phyloP scores from a whole-genome alignment of 2,113 vertebrate genomes.

The Xyrauchen texanus region DNA sequence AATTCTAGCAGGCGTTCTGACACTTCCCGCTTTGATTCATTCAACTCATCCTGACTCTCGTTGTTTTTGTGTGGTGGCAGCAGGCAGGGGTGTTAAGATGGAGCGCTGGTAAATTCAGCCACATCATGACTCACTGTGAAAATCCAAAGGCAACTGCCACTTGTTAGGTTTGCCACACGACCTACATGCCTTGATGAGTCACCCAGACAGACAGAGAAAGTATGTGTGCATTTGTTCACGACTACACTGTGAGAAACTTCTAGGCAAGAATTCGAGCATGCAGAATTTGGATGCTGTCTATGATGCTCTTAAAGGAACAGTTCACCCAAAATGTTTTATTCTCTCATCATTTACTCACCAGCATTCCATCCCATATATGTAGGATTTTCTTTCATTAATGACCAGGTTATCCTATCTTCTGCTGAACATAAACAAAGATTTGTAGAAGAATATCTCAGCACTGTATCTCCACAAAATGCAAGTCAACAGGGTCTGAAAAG shows the following conservation, averaged over 20 bases:
- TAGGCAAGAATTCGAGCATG: background rate
- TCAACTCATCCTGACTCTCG: conserved; percentile 43
- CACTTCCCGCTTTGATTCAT: conserved; percentile 44
- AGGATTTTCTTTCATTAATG: too few relatives aligned
- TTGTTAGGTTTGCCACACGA: conserved; percentile 29
- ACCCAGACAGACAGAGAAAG: background rate
- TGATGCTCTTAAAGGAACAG: background rate
- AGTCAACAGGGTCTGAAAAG: too few relatives aligned
- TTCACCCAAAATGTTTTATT: too few relatives aligned
- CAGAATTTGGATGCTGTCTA: background rate
- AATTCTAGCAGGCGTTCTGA: conserved; percentile 48
- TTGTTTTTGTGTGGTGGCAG: background rate
- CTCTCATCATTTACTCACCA: too few relatives aligned
- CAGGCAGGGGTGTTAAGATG: conserved; percentile 8
- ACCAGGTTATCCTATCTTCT: too few relatives aligned
- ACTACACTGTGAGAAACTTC: conserved; percentile 6
- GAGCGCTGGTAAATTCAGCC: conserved; percentile 46
- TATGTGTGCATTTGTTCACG: background rate
- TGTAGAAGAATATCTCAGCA: too few relatives aligned
- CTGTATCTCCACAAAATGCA: too few relatives aligned
- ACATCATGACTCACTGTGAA: conserved; percentile 43
- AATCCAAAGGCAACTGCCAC: conserved; percentile 44
- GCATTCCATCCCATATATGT: too few relatives aligned
- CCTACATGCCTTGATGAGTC: conserved; percentile 43
- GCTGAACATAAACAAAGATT: too few relatives aligned